These are phyloP conservation scores for Cryptosula pallasiana DNA, from an alignment of 2,888 invertebrate species.

Conservation along the genomic window DNA sequence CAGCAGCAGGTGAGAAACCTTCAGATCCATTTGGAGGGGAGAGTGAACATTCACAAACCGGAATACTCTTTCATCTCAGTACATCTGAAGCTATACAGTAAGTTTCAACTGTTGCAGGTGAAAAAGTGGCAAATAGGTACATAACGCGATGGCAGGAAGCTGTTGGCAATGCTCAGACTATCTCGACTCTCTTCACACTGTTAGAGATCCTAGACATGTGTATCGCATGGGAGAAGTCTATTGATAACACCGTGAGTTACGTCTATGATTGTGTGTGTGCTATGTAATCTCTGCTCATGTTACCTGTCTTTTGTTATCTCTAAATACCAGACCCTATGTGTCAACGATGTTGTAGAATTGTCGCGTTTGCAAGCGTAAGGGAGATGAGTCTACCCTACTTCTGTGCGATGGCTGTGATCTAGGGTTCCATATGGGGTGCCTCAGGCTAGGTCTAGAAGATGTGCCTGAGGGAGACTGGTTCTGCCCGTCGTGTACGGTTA, in stretches of 20 bases:
- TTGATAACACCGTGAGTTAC: constrained; percentile 52
- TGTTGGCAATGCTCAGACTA: constrained; percentile 41
- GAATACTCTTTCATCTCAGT: too few species aligned
- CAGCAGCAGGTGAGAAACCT: too few species aligned
- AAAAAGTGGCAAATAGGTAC: not conserved
- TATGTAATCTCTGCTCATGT: too few species aligned
- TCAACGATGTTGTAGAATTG: constrained; percentile 51
- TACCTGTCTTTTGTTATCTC: too few species aligned
- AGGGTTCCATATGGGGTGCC: constrained; percentile 33
- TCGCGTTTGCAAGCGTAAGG: constrained; percentile 52
- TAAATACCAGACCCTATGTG: too few species aligned
- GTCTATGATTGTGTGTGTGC: too few species aligned
- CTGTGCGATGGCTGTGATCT: constrained; percentile 34
- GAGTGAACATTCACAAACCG: too few species aligned
- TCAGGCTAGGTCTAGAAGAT: constrained; percentile 31
- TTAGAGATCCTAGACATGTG: constrained; percentile 52
- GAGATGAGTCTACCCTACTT: constrained; percentile 35
- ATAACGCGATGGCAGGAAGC: constrained; percentile 43
- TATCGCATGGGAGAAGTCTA: constrained; percentile 54
- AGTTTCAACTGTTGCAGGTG: too few species aligned
- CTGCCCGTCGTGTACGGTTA: constrained; percentile 37
- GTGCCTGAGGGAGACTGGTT: constrained; percentile 33
- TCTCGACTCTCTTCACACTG: constrained; percentile 51
- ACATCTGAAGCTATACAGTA: too few species aligned
- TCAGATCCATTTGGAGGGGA: too few species aligned